Conservation (phyloP, 2,797 vertebrate species). For the Phrynocephalus guinanensis region DNA sequence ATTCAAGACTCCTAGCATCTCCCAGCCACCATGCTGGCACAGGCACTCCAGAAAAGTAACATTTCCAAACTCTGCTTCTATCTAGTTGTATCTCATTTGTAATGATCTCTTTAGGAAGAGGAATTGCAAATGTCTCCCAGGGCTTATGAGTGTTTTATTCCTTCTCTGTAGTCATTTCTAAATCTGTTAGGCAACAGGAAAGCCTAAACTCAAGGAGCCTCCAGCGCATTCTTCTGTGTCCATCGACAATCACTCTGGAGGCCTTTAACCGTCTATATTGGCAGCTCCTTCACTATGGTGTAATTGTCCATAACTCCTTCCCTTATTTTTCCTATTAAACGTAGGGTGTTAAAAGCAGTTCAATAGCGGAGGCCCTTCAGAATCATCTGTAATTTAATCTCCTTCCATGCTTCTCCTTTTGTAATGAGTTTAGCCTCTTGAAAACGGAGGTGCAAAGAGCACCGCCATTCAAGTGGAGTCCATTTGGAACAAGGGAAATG, state of each 20-base stretch:
- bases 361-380: constrained; percentile 24
- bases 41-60: too few relatives aligned
- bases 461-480: not conserved
- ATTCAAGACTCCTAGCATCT: too few relatives aligned
- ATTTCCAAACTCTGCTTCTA: not conserved
- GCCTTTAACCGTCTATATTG: constrained; percentile 51
- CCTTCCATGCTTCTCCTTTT: constrained; percentile 26
- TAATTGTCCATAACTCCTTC: constrained; percentile 59
- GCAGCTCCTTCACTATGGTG: constrained; percentile 59
- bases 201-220: constrained; percentile 38
- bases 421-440: constrained; percentile 35
- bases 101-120: constrained; percentile 10
- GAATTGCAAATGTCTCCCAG: constrained; percentile 21
- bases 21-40: too few relatives aligned
- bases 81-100: not conserved
- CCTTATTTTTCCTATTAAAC: constrained; percentile 55
- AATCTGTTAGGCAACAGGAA: constrained; percentile 52
- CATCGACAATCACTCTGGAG: constrained; percentile 32
- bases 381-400: constrained; percentile 40
- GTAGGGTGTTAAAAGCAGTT: constrained; percentile 45
- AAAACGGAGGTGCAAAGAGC: constrained; percentile 33
- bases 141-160: constrained; percentile 49
- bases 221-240: not conserved
- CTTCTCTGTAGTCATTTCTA: constrained; percentile 45
- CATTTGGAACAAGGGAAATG: constrained; percentile 46